Evolutionary conservation across 2,888 invertebrate species (phyloP).

Genomic region (Drosophila picticornis): DNA sequence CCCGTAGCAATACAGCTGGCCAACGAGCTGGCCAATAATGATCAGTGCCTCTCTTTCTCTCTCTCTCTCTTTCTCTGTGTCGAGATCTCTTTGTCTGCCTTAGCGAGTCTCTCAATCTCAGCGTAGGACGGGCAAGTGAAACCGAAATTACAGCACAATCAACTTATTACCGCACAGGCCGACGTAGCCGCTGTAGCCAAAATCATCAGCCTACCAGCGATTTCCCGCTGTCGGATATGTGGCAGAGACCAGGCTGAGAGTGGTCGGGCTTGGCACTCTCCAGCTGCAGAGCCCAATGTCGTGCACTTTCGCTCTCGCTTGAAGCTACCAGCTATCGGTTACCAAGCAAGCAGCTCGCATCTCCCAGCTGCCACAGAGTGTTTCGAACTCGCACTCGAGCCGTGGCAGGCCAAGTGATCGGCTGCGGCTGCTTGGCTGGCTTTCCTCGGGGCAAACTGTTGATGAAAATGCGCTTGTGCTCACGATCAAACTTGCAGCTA

Average conservation of each 20-base stretch:
- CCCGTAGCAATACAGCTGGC: conserved; percentile 43
- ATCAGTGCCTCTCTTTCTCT: conserved; percentile 24
- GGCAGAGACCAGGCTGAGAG: conserved; percentile 16
- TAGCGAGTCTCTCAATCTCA: conserved; percentile 47
- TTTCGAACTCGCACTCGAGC: conserved; percentile 51
- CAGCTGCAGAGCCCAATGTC: conserved; percentile 59
- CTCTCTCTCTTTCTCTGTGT: neutral
- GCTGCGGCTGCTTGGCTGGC: conserved; percentile 43
- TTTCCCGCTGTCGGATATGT: conserved; percentile 79
- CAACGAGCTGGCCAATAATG: conserved; percentile 77
- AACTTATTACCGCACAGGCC: conserved; percentile 79
- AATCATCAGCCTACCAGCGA: conserved; percentile 30
- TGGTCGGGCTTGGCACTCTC: neutral
- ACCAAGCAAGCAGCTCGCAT: conserved; percentile 15
- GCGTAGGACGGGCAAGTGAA: conserved; percentile 76
- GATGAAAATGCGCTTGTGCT: conserved; percentile 66
- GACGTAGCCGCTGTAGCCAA: conserved; percentile 21
- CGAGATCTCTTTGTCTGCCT: conserved; percentile 3
- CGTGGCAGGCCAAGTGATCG: conserved; percentile 73
- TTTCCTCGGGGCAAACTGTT: conserved; percentile 45
- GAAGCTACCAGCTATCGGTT: conserved; percentile 29
- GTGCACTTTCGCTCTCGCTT: conserved; percentile 80
- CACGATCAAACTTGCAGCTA: conserved; percentile 51
- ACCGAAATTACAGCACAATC: conserved; percentile 83
- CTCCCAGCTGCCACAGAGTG: conserved; percentile 30